Percentiles rank a stretch among this genome's conserved stretches.
Evolutionary conservation across 2,797 vertebrate genomes (phyloP).

Genomic region (Sciaenops ocellatus): DNA sequence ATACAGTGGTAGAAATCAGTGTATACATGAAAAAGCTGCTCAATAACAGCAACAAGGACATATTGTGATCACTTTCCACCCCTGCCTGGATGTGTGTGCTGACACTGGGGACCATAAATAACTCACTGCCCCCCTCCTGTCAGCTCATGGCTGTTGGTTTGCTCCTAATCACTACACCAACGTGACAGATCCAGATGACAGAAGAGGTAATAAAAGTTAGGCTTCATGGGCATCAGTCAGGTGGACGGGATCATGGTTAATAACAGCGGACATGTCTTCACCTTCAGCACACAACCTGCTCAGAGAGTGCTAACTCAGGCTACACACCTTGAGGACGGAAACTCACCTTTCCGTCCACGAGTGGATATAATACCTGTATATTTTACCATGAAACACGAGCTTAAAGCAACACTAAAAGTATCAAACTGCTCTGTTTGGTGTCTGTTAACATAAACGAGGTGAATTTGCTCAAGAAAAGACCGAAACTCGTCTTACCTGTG

Average conservation of each 20-base stretch:
- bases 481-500: slow-evolving; percentile 88
- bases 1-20: not conserved
- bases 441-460: not conserved
- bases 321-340: slow-evolving; percentile 61
- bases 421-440: not conserved
- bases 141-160: slow-evolving; percentile 56
- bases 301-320: slow-evolving; percentile 25
- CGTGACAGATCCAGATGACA: slow-evolving; percentile 63
- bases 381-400: accelerated
- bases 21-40: not conserved
- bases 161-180: slow-evolving; percentile 61
- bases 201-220: slow-evolving; percentile 59
- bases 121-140: slow-evolving; percentile 73
- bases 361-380: not conserved
- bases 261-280: slow-evolving; percentile 39
- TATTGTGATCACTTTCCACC: slow-evolving; percentile 6
- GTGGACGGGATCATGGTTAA: not conserved
- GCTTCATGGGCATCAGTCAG: not conserved
- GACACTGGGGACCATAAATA: slow-evolving; percentile 81
- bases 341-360: slow-evolving; percentile 30
- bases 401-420: accelerated
- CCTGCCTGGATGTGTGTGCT: slow-evolving; percentile 41
- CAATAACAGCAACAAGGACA: slow-evolving; percentile 7
- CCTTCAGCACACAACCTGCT: slow-evolving; percentile 38
- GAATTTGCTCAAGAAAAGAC: slow-evolving; percentile 28